Evolutionary conservation across 2,888 invertebrate species (phyloP), one percentile per base, ranked within the genome.

Genomic region (Xanthia icteritia): DNA sequence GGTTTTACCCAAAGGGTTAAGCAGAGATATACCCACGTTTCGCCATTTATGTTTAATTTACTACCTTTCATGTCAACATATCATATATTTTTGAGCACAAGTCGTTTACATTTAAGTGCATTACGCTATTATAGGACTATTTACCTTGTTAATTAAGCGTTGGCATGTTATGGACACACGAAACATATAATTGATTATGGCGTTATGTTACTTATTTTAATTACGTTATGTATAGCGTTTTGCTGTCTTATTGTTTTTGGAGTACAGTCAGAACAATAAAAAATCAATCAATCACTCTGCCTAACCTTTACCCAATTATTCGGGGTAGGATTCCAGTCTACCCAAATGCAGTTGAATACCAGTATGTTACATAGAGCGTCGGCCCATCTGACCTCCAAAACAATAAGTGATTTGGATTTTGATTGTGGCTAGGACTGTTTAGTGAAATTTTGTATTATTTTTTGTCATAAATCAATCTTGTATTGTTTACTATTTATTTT

Each of bases 101-200:
- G 51, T 76, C 68, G 45, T 77, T 81, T 64, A 63, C 27, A 76
- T 54, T 67, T 76, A 80, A 83, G 72, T 80, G 79, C 73, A 88
- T 81, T 86, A 84, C 61, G 51, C 54, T 86, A 84, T 77, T 84
- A 86, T 79, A 84, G 71, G n/a, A 72, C 67, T 76, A 79, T 83
- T 87, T 85, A 66, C 73, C 77, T 88, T 86, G 88, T 82, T 91
- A 89, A 91, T 90, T 90, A 86, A 78, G 71, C 79, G 73, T 78
- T 88, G 71, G 82, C 85, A 88, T 86, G 89, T 86, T 76, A 63
- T 51, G 67, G 76, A 78, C 45, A 61, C 76, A 78, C 76, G 77
- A n/a, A 58, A 76, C 48, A 56, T 72, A 69, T 45, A 74, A n/a
- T n/a, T n/a, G 27, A 82, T 76, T 78, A 73, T 23, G 72, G 36